These are phyloP conservation scores for Hydractinia symbiolongicarpus DNA, from an alignment of 30 jellyfish, hydroid and myxozoan genomes.

Conservation along the genomic window DNA sequence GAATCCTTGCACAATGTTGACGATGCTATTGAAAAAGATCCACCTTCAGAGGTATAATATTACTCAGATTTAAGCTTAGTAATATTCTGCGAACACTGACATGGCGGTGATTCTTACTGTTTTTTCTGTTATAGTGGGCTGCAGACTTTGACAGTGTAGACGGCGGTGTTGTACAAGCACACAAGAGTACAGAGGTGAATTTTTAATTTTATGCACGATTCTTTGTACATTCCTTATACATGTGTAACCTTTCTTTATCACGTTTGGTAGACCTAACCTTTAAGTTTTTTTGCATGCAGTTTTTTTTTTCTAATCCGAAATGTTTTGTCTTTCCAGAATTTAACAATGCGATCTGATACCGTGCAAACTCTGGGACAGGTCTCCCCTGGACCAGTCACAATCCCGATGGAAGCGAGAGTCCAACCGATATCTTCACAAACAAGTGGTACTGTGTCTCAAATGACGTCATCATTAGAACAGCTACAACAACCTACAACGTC, in stretches of 20 bases:
- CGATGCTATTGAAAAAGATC: too few species aligned
- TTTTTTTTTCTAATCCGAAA: too few species aligned
- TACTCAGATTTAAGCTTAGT: too few species aligned
- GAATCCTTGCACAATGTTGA: too few species aligned
- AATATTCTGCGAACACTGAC: background rate
- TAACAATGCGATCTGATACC: background rate
- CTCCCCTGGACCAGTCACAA: conserved; percentile 4
- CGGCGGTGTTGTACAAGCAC: background rate
- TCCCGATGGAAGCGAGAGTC: conserved; percentile 20
- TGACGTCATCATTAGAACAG: background rate
- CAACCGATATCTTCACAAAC: conserved; percentile 8
- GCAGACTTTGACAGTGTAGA: conserved; percentile 4
- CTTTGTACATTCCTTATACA: background rate
- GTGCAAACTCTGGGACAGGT: conserved; percentile 33
- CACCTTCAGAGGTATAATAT: too few species aligned
- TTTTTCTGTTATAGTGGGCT: conserved; percentile 7
- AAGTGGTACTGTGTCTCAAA: background rate
- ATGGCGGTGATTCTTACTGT: background rate
- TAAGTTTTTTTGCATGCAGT: too few species aligned
- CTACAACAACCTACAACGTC: background rate
- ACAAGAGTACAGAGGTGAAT: background rate
- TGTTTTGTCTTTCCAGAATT: too few species aligned
- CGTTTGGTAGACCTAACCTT: background rate
- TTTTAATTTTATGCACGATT: background rate
- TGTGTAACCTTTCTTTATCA: background rate